phyloP scores from a whole-genome alignment of 2,888 invertebrate species.

The Uloborus plumipes region DNA sequence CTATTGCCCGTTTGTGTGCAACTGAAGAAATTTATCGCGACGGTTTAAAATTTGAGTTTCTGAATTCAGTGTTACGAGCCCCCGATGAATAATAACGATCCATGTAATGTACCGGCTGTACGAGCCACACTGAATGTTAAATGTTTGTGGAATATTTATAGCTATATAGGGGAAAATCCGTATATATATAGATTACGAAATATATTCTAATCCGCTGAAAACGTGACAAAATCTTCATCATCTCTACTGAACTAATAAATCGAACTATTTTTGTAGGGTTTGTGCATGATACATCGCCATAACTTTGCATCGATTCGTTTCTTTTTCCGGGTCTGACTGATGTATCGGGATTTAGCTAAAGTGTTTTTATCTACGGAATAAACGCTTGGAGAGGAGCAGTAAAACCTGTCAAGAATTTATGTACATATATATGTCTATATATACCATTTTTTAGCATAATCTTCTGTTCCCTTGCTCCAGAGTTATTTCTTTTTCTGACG shows the following conservation, averaged over 20 bases:
- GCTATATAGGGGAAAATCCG: slow-evolving; percentile 29
- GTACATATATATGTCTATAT: slow-evolving; percentile 35
- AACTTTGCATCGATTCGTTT: slow-evolving; percentile 43
- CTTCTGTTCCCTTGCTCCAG: slow-evolving; percentile 24
- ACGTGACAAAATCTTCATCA: slow-evolving; percentile 54
- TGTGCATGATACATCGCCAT: slow-evolving; percentile 38
- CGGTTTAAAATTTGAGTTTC: slow-evolving; percentile 22
- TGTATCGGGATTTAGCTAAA: slow-evolving; percentile 50
- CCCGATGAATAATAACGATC: slow-evolving; percentile 47
- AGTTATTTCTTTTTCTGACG: slow-evolving; percentile 30
- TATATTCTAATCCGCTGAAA: slow-evolving; percentile 34
- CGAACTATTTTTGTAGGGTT: slow-evolving; percentile 34
- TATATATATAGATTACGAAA: slow-evolving; percentile 39
- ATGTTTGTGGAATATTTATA: slow-evolving; percentile 55
- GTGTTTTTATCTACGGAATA: slow-evolving; percentile 55
- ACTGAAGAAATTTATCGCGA: slow-evolving; percentile 37
- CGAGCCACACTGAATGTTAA: slow-evolving; percentile 26
- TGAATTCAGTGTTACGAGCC: slow-evolving; percentile 41
- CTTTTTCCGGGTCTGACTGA: slow-evolving; percentile 23
- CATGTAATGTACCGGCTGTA: slow-evolving; percentile 27
- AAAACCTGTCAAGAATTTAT: slow-evolving; percentile 54
- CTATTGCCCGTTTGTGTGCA: slow-evolving; percentile 22
- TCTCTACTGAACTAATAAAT: slow-evolving; percentile 44
- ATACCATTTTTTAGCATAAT: slow-evolving; percentile 35
- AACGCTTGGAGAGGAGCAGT: slow-evolving; percentile 34